Base-by-base conservation (phyloP, 2,797 vertebrate genomes). In the Pterois miles region DNA sequence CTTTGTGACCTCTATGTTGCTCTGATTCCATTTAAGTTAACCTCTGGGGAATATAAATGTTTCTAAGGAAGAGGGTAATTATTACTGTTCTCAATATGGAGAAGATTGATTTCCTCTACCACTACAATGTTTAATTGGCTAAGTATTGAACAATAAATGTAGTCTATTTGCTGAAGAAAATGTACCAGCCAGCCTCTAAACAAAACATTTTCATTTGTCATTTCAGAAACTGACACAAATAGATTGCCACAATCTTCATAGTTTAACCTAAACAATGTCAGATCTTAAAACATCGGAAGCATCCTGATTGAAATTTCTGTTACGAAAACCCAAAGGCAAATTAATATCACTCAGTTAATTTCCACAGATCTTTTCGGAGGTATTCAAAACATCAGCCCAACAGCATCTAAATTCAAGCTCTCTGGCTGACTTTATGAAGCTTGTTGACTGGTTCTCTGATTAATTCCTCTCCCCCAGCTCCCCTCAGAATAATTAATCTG, bases 1-100 rank as follows among this genome's bases (percentile, higher is more conserved):
- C 88, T 83, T 67, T 22, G 67, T 91, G 89, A 90, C 88, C 89
- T 80, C 62, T n/a, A 0, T 64, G 76, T 78, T 91, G 71, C 83
- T 87, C 72, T 84, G 74, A 87, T 85, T 87, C 64, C 65, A 84
- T 85, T 85, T 18, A 62, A 80, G 68, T 46, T 53, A 43, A 86
- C 84, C 86, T 84, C 74, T 16, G 10, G 86, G 85, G 90, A 86
- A 80, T 82, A 68, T 40, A 67, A 60, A 81, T 25, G 34, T 56
- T 68, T 81, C 64, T 69, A 38, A 69, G 29, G 46, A 73, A 63
- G 27, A 43, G 77, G n/a, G 73, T 85, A 89, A 93, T 92, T 91
- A 93, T 92, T 88, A 86, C 54, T 86, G 65, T 64, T 82, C 66
- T 76, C 67, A 81, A 86, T 85, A 86, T 81, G 58, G 62, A 66